Base-by-base conservation (phyloP, 1,140 invertebrate species). In the Saxidomus purpurata region DNA sequence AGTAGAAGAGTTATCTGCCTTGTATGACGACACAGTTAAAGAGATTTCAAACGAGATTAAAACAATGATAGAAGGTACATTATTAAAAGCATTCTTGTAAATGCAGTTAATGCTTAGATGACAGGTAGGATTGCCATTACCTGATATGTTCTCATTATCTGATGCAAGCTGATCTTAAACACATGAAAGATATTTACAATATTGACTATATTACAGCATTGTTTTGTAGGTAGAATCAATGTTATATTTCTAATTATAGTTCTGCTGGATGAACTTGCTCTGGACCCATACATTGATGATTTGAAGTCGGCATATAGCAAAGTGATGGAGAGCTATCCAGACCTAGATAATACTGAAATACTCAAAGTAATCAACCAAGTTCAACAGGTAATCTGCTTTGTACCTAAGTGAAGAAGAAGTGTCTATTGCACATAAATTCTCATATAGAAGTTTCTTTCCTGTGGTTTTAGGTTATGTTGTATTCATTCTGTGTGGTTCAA, bases 281-380 rank as follows among this genome's bases (percentile, higher is more conserved):
- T 90, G 40, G 69, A 31, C 55, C 84, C 89, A 71, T 86, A 86
- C 52, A 52, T 87, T 19, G 77, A 81, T 47, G 76, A 81, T 67
- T 28, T 90, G 6, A 49, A 76, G 31, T 28, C 63, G 1, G 80
- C 69, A 4, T 43, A 59, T 19, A 28, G 76, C 22, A 59, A 69
- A 40, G 6, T 74, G 8, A 43, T 59, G 13, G 71, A n/a, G 4
- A 55, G 19, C 8, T 38, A 38, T 28, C 36, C 67, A 17, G 34
- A 22, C 11, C 25, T 28, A 36, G 43, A 71, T 28, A 74, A 43
- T 69, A 31, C 61, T 49, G 28, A 43, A 52, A 59, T 67, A 36
- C 17, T 28, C 1, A 31, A 43, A 49, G 43, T 67, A 25, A 71
- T 36, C 11, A 36, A 71, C 19, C 22, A 71, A 71, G 67, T 71